Percentiles rank a stretch among this genome's conserved stretches.
phyloP scores from a whole-genome alignment of 1,140 invertebrate genomes.

The Brachionus rubens region DNA sequence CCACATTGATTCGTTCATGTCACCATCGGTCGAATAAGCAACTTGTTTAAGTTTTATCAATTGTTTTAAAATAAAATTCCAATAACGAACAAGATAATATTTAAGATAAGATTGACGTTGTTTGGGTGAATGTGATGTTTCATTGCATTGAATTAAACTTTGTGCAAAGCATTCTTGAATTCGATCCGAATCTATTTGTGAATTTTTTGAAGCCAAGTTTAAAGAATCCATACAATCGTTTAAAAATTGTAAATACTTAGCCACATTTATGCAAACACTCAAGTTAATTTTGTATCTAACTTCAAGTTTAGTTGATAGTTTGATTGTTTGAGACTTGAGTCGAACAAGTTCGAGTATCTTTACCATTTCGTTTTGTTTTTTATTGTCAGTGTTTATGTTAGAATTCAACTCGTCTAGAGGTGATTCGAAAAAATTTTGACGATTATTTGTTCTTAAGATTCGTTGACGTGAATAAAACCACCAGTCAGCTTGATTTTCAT shows the following conservation, averaged over 20 bases:
- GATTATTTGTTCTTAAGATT: not conserved
- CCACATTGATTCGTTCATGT: not conserved
- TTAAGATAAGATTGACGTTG: constrained; percentile 7
- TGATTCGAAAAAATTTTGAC: not conserved
- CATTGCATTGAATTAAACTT: not conserved
- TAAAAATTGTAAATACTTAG: constrained; percentile 28
- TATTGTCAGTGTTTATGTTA: not conserved
- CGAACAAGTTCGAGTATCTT: not conserved
- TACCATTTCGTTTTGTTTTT: constrained; percentile 1
- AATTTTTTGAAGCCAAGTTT: not conserved
- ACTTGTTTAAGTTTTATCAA: constrained; percentile 18
- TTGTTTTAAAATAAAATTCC: constrained; percentile 26
- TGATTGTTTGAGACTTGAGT: not conserved
- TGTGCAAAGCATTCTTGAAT: not conserved
- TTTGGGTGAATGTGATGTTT: not conserved
- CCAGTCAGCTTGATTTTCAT: not conserved
- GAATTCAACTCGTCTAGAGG: not conserved
- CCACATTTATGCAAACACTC: not conserved
- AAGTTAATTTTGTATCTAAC: not conserved
- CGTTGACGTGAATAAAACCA: not conserved
- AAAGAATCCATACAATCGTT: constrained; percentile 2
- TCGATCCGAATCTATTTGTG: not conserved
- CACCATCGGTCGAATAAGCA: not conserved
- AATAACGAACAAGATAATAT: constrained; percentile 10
- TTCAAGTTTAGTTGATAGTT: not conserved